phyloP scores from a whole-genome alignment of 2,888 invertebrate species.

The Diplolepis rosae region DNA sequence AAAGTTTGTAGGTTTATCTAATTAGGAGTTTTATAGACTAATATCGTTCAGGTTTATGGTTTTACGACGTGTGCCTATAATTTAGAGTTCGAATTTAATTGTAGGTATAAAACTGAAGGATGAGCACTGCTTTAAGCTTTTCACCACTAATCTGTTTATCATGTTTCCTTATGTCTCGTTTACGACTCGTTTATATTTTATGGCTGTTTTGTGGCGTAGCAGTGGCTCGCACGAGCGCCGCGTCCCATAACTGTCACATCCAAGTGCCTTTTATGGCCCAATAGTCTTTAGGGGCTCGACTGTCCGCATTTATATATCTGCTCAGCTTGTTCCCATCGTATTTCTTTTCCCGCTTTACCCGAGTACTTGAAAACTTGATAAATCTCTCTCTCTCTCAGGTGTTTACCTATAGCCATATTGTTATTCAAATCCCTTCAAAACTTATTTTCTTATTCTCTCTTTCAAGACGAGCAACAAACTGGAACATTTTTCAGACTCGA shows the following conservation, averaged over 20 bases:
- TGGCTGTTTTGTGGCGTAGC: constrained; percentile 68
- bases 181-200: constrained; percentile 67
- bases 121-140: background rate
- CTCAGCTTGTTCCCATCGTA: constrained; percentile 19
- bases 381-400: constrained; percentile 14
- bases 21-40: background rate
- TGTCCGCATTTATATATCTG: constrained; percentile 48
- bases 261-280: constrained; percentile 67
- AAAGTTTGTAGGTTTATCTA: too few relatives aligned
- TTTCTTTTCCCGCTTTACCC: constrained; percentile 1
- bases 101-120: constrained; percentile 19
- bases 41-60: constrained; percentile 1
- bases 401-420: background rate
- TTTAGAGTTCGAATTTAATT: constrained; percentile 12
- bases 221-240: constrained; percentile 68
- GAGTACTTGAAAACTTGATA: constrained; percentile 24
- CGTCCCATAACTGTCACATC: constrained; percentile 70
- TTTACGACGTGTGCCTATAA: background rate
- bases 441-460: background rate
- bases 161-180: constrained; percentile 52
- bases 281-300: constrained; percentile 60
- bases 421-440: constrained; percentile 20
- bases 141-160: constrained; percentile 14
- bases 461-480: background rate
- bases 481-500: too few relatives aligned